Percentiles rank a stretch among this genome's conserved stretches.
Evolutionary conservation across 2,888 invertebrate genomes (phyloP).

Genomic region (Psylliodes chrysocephalus): DNA sequence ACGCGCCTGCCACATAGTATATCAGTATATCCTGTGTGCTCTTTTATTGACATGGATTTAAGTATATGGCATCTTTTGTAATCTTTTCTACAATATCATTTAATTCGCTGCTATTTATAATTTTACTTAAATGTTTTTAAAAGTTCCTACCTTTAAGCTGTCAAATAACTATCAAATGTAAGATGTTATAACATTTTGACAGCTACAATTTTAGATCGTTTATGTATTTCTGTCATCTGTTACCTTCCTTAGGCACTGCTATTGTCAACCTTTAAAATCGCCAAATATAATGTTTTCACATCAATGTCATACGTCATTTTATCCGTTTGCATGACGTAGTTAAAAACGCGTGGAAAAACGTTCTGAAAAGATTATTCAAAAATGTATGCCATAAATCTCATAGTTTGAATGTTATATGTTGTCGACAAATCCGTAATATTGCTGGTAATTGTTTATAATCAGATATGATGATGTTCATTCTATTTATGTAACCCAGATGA

Average conservation of each 20-base stretch:
- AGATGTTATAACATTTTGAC: too few species aligned
- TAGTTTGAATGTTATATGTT: constrained; percentile 64
- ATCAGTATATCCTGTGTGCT: constrained; percentile 52
- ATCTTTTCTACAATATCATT: constrained; percentile 12
- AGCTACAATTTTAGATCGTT: too few species aligned
- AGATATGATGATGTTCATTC: constrained; percentile 56
- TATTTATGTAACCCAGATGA: constrained; percentile 49
- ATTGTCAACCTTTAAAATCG: too few species aligned
- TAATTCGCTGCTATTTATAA: background rate
- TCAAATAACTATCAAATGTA: too few species aligned
- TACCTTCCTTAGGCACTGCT: too few species aligned
- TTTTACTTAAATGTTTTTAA: background rate
- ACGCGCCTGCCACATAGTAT: constrained; percentile 53
- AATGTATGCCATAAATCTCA: constrained; percentile 50
- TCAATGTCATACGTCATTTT: background rate
- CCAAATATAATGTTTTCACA: too few species aligned
- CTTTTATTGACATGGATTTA: constrained; percentile 44
- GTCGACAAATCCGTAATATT: constrained; percentile 57
- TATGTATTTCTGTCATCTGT: too few species aligned
- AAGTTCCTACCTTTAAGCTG: too few species aligned
- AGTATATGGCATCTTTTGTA: constrained; percentile 28
- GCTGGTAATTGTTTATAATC: constrained; percentile 60
- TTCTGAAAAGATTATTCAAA: constrained; percentile 28
- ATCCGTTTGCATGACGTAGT: too few species aligned
- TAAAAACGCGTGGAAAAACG: background rate